Evolutionary conservation across 1,140 invertebrate genomes (phyloP).

Genomic region (fruit fly (Drosophila melanogaster)): Release_6_plus_ISO1_MT NT_037436.4:2975501-2976000

Average conservation of each 20-base stretch:
- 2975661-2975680: background rate
- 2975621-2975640: conserved; percentile 29
- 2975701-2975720: conserved; percentile 58
- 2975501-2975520: no score
- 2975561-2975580: background rate
- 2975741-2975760: conserved; percentile 27
- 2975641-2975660: conserved; percentile 5
- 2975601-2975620: conserved; percentile 22
- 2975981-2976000: conserved; percentile 38
- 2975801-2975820: conserved; percentile 48
- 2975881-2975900: conserved; percentile 64
- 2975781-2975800: conserved; percentile 37
- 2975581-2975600: conserved; percentile 17
- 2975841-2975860: conserved; percentile 58
- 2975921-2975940: conserved; percentile 24
- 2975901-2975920: conserved; percentile 32
- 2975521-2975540: background rate
- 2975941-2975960: conserved; percentile 62
- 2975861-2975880: conserved; percentile 70
- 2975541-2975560: background rate
- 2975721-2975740: conserved; percentile 6
- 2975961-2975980: conserved; percentile 25
- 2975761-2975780: conserved; percentile 25
- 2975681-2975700: conserved; percentile 44
- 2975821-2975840: conserved; percentile 32